Evolutionary conservation across 2,113 vertebrate genomes (phyloP).

Genomic region (Zosterops pallidus): DNA sequence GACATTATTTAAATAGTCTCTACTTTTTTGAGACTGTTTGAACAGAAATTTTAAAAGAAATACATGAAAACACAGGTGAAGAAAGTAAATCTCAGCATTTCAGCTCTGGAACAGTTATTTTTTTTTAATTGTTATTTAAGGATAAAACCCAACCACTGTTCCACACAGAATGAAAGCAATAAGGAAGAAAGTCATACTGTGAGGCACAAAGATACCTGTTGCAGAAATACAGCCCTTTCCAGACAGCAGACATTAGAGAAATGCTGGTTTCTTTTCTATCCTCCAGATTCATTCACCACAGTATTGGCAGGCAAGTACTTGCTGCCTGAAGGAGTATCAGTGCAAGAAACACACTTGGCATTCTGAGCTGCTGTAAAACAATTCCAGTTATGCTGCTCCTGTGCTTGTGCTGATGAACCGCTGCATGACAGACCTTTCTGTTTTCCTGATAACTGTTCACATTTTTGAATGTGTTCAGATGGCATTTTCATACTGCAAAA

Average conservation of each 20-base stretch:
- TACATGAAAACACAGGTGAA: background rate
- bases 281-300: background rate
- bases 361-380: background rate
- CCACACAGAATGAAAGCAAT: background rate
- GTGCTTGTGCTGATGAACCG: background rate
- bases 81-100: background rate
- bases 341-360: background rate
- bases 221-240: background rate
- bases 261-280: background rate
- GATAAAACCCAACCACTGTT: background rate
- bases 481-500: background rate
- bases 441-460: background rate
- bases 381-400: background rate
- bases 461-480: background rate
- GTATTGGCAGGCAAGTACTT: background rate
- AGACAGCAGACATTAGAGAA: background rate
- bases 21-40: background rate
- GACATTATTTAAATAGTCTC: background rate
- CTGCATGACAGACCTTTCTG: background rate
- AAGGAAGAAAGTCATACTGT: background rate
- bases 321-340: background rate
- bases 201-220: background rate
- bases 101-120: background rate
- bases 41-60: background rate
- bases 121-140: background rate